A percentile compares a stretch with the other conserved stretches of the same genome.
Conservation (phyloP, 2,888 invertebrate species). For the Agelastica alni region DNA sequence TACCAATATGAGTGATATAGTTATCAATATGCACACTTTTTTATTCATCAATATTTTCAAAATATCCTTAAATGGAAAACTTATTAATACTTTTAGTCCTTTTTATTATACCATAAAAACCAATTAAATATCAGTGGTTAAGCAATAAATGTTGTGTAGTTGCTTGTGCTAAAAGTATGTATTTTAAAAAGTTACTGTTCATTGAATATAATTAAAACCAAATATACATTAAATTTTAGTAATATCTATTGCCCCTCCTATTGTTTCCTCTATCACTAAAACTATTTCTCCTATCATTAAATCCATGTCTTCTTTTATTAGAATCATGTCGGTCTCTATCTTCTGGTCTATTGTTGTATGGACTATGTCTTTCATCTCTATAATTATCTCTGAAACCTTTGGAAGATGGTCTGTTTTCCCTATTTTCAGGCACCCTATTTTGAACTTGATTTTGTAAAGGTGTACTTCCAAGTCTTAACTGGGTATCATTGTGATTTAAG, state of each 20-base stretch:
- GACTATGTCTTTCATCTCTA: constrained; percentile 26
- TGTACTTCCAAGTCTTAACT: neutral
- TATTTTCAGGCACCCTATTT: constrained; percentile 2
- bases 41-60: no score
- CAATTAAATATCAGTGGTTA: no score
- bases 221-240: no score
- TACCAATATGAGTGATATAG: no score
- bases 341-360: constrained; percentile 25
- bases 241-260: constrained; percentile 25
- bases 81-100: no score
- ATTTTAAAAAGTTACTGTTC: no score
- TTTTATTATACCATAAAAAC: no score
- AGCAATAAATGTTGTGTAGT: no score
- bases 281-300: constrained; percentile 25
- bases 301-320: constrained; percentile 21
- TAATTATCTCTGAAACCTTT: constrained; percentile 15
- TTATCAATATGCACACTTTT: no score
- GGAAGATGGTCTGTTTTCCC: neutral
- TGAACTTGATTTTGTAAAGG: neutral
- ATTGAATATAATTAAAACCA: no score
- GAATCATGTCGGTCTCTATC: constrained; percentile 19
- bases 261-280: constrained; percentile 24
- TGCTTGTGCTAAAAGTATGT: no score
- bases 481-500: neutral
- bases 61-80: no score